Evolutionary conservation across 92 coral and sea anemone genomes (phyloP), one percentile per base, ranked within the genome.

Genomic region (Galaxea fascicularis): DNA sequence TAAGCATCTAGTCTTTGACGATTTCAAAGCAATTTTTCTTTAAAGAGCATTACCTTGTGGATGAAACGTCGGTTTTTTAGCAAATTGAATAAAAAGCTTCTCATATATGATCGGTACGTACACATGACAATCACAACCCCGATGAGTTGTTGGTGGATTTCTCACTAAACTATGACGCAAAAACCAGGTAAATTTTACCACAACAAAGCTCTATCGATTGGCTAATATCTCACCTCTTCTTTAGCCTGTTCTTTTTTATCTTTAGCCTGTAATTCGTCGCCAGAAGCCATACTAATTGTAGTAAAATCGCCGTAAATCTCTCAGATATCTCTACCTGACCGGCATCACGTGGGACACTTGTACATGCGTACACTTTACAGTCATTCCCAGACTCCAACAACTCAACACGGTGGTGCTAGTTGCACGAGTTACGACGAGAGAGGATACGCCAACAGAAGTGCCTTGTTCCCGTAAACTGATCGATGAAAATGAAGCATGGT

Each of bases 251-350:
- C 98, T 60, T 97, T 97, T 77, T 94, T 90, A 74, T 97, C 97
- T 89, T 97, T 97, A 17, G 88, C 86, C 59, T 92, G 87, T 51
- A 98, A 83, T 85, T 91, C 95, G 83, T 97, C 99, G 75, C 99
- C 99, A 93, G 99, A 97, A 91, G 99, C 99, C 99, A 97, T 97
- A 85, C 65, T 89, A 77, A 66, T 74, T 51, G 64, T 62, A 69
- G 83, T 74, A 86, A 91, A 91, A 74, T 80, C 65, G 84, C 44
- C 58, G 78, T 71, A 46, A 84, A 83, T 71, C 78, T 86, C 73
- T 56, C 66, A 31, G 53, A 64, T 70, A 81, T 71, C 84, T 87
- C 90, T 78, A 82, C 41, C 75, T 87, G 79, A 86, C 98, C 95
- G 98, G 98, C 79, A 79, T 94, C 98, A 94, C 98, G 98, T 94